phyloP scores from a whole-genome alignment of 2,888 invertebrate genomes.

The Rhabditophanes sp. region DNA sequence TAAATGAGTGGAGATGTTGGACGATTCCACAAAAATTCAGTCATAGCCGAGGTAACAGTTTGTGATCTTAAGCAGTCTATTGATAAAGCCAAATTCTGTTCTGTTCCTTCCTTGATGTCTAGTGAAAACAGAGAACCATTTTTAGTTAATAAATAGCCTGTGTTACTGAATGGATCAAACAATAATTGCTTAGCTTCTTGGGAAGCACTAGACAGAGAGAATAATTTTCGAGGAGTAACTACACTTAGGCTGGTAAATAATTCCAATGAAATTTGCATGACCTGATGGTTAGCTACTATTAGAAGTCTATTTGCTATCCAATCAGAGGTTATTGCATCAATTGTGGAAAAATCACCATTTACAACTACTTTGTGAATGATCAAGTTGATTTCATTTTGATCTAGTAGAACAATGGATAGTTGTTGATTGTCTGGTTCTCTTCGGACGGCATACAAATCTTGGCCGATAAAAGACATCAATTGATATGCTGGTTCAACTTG shows the following conservation, averaged over 20 bases:
- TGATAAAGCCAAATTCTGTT: conserved; percentile 29
- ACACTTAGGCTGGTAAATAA: conserved; percentile 9
- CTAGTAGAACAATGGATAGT: conserved; percentile 32
- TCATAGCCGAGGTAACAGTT: conserved; percentile 26
- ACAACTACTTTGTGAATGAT: conserved; percentile 15
- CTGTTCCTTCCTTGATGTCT: conserved; percentile 25
- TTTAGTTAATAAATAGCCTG: conserved; percentile 35
- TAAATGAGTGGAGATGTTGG: conserved; percentile 36
- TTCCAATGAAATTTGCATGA: conserved; percentile 29
- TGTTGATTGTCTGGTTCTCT: conserved; percentile 34
- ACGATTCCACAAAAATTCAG: conserved; percentile 38
- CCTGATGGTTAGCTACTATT: conserved; percentile 23
- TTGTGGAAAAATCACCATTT: conserved; percentile 14
- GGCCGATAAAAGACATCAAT: conserved; percentile 35
- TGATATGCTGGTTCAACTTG: conserved; percentile 22
- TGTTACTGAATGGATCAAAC: conserved; percentile 42
- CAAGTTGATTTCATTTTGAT: conserved; percentile 20
- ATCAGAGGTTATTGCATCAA: conserved; percentile 40
- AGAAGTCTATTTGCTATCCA: conserved; percentile 40
- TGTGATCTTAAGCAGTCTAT: conserved; percentile 29
- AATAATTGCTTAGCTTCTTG: conserved; percentile 41
- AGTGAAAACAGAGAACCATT: conserved; percentile 39
- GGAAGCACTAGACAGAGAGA: conserved; percentile 28
- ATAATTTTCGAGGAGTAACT: conserved; percentile 28
- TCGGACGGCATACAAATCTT: conserved; percentile 34